A percentile compares a stretch with the other conserved stretches of the same genome.
Conservation (phyloP, 2,113 vertebrate genomes). For the Sebastes schlegelii region DNA sequence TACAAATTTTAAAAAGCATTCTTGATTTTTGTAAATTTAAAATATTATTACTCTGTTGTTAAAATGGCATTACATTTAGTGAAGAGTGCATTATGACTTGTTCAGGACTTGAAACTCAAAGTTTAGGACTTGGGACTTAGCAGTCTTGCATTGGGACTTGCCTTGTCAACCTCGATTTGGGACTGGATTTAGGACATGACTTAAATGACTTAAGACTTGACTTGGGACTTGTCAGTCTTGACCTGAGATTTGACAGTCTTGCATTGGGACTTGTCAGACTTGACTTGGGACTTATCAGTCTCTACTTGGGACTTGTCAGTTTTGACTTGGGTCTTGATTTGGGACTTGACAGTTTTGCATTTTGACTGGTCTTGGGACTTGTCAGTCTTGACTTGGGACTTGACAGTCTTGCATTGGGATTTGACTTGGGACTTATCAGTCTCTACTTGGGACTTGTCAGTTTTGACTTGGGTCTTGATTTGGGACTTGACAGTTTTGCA, state of each 20-base stretch:
- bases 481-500: too few relatives aligned
- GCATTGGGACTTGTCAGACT: too few relatives aligned
- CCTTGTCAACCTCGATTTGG: neutral
- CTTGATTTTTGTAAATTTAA: too few relatives aligned
- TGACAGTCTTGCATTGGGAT: neutral
- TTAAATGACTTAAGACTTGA: too few relatives aligned
- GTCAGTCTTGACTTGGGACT: neutral
- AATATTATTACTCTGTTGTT: neutral
- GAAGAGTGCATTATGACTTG: neutral
- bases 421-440: neutral
- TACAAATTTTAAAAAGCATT: neutral
- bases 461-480: too few relatives aligned
- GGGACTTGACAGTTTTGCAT: neutral
- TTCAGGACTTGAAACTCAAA: neutral
- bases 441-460: too few relatives aligned
- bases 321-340: too few relatives aligned
- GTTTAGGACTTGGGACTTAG: neutral
- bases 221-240: too few relatives aligned
- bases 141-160: neutral
- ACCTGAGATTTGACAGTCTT: too few relatives aligned
- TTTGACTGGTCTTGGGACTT: neutral
- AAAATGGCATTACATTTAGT: neutral
- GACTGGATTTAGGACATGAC: neutral
- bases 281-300: too few relatives aligned
- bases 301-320: too few relatives aligned